A percentile compares a stretch with the other conserved stretches of the same genome.
Evolutionary conservation across 92 coral and sea anemone genomes (phyloP).

Genomic region (Plumapathes pennacea): DNA sequence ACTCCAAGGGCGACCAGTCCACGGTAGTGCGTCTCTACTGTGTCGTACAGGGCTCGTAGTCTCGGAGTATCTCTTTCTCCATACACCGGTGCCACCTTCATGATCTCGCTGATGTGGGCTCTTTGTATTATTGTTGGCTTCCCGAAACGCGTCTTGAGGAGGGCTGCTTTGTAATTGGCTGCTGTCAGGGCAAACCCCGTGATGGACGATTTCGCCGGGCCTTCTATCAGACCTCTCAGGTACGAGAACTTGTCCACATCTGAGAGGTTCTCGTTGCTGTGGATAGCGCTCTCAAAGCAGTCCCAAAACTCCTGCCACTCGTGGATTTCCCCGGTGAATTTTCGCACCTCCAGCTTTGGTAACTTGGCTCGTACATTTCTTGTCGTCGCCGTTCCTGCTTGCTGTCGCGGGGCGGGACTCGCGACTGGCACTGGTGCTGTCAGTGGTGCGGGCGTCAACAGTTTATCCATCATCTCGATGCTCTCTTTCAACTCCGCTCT

Average conservation of each 20-base stretch:
- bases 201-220: slow-evolving; percentile 40
- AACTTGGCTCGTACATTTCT: slow-evolving; percentile 20
- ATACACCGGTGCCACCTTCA: slow-evolving; percentile 16
- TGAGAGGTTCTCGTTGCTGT: slow-evolving; percentile 20
- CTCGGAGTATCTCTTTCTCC: slow-evolving; percentile 36
- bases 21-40: slow-evolving; percentile 36
- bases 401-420: background rate
- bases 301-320: slow-evolving; percentile 75
- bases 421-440: slow-evolving; percentile 1
- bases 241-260: slow-evolving; percentile 45
- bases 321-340: slow-evolving; percentile 40
- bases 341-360: slow-evolving; percentile 49
- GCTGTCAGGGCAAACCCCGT: slow-evolving; percentile 54
- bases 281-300: slow-evolving; percentile 34
- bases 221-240: slow-evolving; percentile 30
- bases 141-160: slow-evolving; percentile 44
- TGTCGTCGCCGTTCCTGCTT: background rate
- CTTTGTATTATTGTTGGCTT: slow-evolving; percentile 40
- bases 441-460: slow-evolving; percentile 1
- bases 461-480: slow-evolving; percentile 12
- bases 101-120: slow-evolving; percentile 50
- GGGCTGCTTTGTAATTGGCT: slow-evolving; percentile 41
- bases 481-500: slow-evolving; percentile 9
- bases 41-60: slow-evolving; percentile 44
- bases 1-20: slow-evolving; percentile 48